Conservation (phyloP, 2,113 vertebrate species). For the Scophthalmus maximus region DNA sequence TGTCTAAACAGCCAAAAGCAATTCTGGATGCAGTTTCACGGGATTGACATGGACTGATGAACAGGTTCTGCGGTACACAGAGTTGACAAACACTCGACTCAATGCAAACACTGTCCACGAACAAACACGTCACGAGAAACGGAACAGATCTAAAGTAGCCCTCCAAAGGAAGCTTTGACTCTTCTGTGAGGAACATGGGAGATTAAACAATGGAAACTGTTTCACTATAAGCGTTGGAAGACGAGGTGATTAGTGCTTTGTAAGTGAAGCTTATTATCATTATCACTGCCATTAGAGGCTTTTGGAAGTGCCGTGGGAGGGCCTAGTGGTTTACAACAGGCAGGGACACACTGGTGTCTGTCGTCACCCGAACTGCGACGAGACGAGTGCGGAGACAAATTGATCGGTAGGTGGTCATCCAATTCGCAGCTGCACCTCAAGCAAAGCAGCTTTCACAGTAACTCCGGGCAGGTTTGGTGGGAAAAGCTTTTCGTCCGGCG, state of each 20-base stretch:
- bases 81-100: no score
- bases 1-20: neutral
- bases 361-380: conserved; percentile 30
- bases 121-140: no score
- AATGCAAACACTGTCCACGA: neutral
- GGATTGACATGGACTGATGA: neutral
- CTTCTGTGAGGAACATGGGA: conserved; percentile 2
- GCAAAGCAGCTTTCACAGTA: conserved; percentile 18
- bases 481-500: neutral
- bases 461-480: neutral
- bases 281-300: conserved; percentile 29
- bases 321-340: conserved; percentile 18
- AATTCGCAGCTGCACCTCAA: neutral
- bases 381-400: neutral
- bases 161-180: conserved; percentile 22
- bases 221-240: conserved; percentile 36
- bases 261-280: conserved; percentile 44
- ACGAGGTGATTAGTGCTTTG: conserved; percentile 39
- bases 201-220: conserved; percentile 39
- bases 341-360: conserved; percentile 7
- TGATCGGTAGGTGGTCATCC: neutral
- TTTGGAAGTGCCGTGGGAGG: neutral
- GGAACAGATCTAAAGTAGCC: no score
- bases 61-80: neutral
- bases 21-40: neutral